Conservation (phyloP, 2,888 invertebrate genomes). For the Steromphala cineraria region DNA sequence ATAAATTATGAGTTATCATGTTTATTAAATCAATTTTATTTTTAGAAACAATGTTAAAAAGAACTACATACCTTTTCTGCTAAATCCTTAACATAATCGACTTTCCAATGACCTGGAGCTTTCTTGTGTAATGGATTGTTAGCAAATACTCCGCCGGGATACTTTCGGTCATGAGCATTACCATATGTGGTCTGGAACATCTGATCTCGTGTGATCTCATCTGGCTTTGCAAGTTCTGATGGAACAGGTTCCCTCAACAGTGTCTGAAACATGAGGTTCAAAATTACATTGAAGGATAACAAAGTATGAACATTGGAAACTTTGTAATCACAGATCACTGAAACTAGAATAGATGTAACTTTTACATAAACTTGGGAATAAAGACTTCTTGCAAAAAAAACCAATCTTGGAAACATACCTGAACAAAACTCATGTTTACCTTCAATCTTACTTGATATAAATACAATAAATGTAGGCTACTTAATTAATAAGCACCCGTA, state of each 20-base stretch:
- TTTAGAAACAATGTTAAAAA: no score
- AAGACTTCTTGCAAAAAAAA: no score
- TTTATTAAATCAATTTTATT: background rate
- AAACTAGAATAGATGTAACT: no score
- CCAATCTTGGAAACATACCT: no score
- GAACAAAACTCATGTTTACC: no score
- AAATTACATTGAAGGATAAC: background rate
- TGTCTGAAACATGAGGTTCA: conserved; percentile 53
- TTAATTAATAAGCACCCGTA: no score
- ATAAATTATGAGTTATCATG: background rate
- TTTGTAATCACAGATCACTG: no score
- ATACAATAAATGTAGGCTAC: no score
- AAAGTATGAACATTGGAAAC: no score
- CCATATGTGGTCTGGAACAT: conserved; percentile 73
- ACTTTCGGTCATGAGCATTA: conserved; percentile 71
- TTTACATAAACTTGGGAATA: no score
- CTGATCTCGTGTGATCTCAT: conserved; percentile 68
- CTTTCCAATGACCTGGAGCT: conserved; percentile 74
- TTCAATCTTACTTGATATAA: no score
- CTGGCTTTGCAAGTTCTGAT: conserved; percentile 66
- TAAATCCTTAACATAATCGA: conserved; percentile 73
- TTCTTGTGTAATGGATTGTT: conserved; percentile 68
- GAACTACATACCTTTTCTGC: conserved; percentile 70
- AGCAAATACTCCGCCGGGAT: conserved; percentile 62
- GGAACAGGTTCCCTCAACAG: conserved; percentile 72